A percentile compares a stretch with the other conserved stretches of the same genome.
These are phyloP conservation scores for Drosophila serrata DNA, from an alignment of 1,140 invertebrate genomes.

Conservation along the genomic window DNA sequence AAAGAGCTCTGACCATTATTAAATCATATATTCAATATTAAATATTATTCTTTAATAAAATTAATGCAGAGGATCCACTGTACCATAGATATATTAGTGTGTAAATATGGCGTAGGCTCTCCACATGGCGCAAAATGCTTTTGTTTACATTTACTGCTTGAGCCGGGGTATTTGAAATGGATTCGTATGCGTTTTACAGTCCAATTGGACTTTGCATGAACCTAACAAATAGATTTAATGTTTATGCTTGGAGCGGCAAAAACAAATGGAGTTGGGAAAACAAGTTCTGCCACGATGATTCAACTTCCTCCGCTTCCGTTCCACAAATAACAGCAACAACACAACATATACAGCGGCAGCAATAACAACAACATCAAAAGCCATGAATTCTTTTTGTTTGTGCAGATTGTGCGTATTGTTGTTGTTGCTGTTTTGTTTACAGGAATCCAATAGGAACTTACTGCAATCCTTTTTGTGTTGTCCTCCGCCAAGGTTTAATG, in stretches of 20 bases:
- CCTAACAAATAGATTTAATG: constrained; percentile 6
- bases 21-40: too few species aligned
- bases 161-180: constrained; percentile 26
- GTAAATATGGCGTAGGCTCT: background rate
- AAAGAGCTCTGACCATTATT: too few species aligned
- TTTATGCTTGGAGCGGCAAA: constrained; percentile 56
- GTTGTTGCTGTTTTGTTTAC: constrained; percentile 55
- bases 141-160: constrained; percentile 74
- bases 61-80: background rate
- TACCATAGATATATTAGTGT: too few species aligned
- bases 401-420: constrained; percentile 36
- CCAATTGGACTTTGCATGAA: constrained; percentile 40
- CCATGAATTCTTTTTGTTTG: constrained; percentile 41
- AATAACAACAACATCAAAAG: background rate
- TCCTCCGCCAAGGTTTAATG: constrained; percentile 18
- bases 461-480: constrained; percentile 23
- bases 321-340: constrained; percentile 4
- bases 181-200: constrained; percentile 17
- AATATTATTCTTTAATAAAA: background rate
- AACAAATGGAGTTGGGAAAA: constrained; percentile 52
- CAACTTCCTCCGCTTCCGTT: constrained; percentile 64
- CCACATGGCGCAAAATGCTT: constrained; percentile 54
- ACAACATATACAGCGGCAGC: background rate
- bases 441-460: constrained; percentile 46
- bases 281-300: constrained; percentile 78